Base-by-base conservation (phyloP, 2,113 vertebrate genomes). In the Pao palembangensis region DNA sequence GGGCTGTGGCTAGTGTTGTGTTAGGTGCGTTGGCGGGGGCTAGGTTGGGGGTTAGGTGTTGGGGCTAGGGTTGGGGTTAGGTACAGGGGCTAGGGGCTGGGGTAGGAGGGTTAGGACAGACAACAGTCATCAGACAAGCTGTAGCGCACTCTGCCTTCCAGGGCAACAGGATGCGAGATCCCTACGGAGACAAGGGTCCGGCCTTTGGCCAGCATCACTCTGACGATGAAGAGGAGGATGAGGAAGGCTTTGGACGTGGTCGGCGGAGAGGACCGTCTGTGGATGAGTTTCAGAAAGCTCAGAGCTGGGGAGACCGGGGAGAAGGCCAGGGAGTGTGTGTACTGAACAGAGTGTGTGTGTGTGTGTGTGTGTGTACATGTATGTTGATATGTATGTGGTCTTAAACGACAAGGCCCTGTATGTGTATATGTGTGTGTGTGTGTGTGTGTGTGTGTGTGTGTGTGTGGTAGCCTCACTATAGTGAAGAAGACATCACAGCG, bases 231-330 rank as follows among this genome's bases (percentile, higher is more conserved):
- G 94, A 97, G 90, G 96, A 96, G 0, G 94, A 95, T 0, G 91
- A 93, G 69, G 95, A 96, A 5, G 92, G 93, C 2, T 94, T 93
- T 0, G 89, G 90, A 0, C 91, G 90, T 0, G 89, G 91, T 61
- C 92, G 88, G 72, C 85, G 95, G 42, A 92, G 92, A 62, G 95
- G 94, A 12, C 89, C 93, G 2, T 98, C 96, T 0, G 95, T 99
- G 0, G 96, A 99, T 1, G 97, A 99, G 61, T 99, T 99, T 99
- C 53, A 91, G 92, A 61, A 61, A 96, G 94, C 6, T 98, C 96
- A 0, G 96, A 98, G 52, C 91, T 98, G 0, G 95, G 96, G 28
- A 93, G 95, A 82, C 97, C 92, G 88, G 96, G 98, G 83, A 87
- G 90, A 68, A 52, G 2, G 25, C 25, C 25, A 3, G 2, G 25